Evolutionary conservation across 2,888 invertebrate genomes (phyloP), one percentile per base, ranked within the genome.

Genomic region (Dascillus cervinus): DNA sequence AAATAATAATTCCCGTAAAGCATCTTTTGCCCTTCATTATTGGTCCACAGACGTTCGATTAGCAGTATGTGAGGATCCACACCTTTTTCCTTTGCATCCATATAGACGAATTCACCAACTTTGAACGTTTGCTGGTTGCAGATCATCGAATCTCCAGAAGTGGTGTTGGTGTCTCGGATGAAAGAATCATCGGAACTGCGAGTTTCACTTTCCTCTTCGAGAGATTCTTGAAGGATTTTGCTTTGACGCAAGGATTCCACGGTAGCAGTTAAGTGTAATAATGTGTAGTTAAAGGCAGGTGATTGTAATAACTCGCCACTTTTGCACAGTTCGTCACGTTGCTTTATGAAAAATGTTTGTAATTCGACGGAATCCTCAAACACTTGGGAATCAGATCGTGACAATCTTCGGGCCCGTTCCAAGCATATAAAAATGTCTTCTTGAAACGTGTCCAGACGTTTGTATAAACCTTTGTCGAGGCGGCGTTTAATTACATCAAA

Each of bases 311-410:
- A 70, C 49, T 79, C 79, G 4, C 84, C 82, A 48, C 79, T 77
- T 40, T 80, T 79, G 56, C 95, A 96, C 1, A 67, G 56, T 44
- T 73, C 72, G 52, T 78, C 77, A 0, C 86, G 70, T 41, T 82
- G 82, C 12, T 76, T 77, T 22, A 97, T 84, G 64, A 90, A 97
- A 65, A 80, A 91, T 6, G 82, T 76, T 62, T 97, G 96, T 28
- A 98, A 71, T 53, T 95, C 94, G 14, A 92, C 79, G 0, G 95
- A 83, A 64, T 98, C 97, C 57, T 96, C 94, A 66, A 95, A 97
- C 24, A 91, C 79, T 58, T 90, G 90, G 2, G 96, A 95, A 67
- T 96, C 95, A 0, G 89, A 85, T 8, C 92, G 77, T 0, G 92
- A 87, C 1, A 92, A 69, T 37, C 80, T 79, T 2, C 97, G 77